Conservation (phyloP, 1,140 invertebrate species). For the Drosophila parvula region DNA sequence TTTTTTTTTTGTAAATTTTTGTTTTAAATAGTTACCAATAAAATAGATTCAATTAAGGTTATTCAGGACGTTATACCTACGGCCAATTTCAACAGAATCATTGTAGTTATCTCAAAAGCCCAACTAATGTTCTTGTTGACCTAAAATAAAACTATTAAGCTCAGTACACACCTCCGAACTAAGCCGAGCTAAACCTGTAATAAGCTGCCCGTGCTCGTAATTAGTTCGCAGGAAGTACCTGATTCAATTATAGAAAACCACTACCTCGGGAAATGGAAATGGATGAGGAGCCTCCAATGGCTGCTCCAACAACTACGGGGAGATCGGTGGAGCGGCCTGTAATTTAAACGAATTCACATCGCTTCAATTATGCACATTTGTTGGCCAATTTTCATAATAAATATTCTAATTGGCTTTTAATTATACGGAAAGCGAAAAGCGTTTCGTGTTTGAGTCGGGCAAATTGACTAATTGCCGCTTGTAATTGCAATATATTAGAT, state of each 20-base stretch:
- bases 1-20: too few relatives aligned
- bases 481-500: slow-evolving; percentile 79
- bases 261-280: slow-evolving; percentile 12
- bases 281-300: slow-evolving; percentile 12
- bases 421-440: slow-evolving; percentile 56
- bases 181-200: neutral
- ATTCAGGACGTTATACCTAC: neutral
- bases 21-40: too few relatives aligned
- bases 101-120: neutral
- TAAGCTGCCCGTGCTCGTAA: slow-evolving; percentile 18
- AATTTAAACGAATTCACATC: slow-evolving; percentile 61
- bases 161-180: slow-evolving; percentile 1
- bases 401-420: slow-evolving; percentile 80
- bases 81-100: too few relatives aligned
- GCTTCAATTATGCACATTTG: slow-evolving; percentile 65
- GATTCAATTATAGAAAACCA: slow-evolving; percentile 45
- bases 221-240: slow-evolving; percentile 22
- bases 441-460: slow-evolving; percentile 55
- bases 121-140: slow-evolving; percentile 2
- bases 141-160: slow-evolving; percentile 19
- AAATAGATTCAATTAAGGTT: neutral
- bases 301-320: slow-evolving; percentile 5
- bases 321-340: slow-evolving; percentile 39
- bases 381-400: slow-evolving; percentile 73
- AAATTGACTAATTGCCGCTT: slow-evolving; percentile 76